Evolutionary conservation across 2,113 vertebrate species (phyloP).

Genomic region (Asarcornis scutulata): DNA sequence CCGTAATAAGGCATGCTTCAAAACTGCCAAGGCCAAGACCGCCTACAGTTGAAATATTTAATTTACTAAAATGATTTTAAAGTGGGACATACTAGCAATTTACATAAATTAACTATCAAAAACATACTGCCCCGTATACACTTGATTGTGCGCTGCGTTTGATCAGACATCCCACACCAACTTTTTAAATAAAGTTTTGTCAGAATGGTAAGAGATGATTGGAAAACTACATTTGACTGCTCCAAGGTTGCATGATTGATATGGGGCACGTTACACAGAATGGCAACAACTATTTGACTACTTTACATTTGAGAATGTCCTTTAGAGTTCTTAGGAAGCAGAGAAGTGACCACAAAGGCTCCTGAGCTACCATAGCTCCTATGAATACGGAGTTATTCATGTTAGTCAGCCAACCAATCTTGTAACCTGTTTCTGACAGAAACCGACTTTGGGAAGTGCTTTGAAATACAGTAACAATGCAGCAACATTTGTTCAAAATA

Average conservation of each 20-base stretch:
- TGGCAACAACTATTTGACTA: background rate
- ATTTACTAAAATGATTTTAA: background rate
- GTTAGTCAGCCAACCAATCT: background rate
- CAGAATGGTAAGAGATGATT: background rate
- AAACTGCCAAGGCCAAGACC: constrained; percentile 88
- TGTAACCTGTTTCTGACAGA: background rate
- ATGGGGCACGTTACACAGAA: background rate
- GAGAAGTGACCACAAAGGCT: background rate
- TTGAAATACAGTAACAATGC: background rate
- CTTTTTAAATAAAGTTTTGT: background rate
- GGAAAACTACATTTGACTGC: background rate
- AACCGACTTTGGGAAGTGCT: background rate
- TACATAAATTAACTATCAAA: background rate
- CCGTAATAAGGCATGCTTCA: constrained; percentile 88
- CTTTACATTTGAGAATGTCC: background rate
- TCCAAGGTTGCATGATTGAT: too few relatives aligned
- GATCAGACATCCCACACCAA: background rate
- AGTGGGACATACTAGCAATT: background rate
- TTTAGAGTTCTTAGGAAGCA: background rate
- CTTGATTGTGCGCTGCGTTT: rapidly evolving
- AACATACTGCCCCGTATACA: background rate
- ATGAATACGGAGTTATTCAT: background rate
- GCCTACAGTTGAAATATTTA: constrained; percentile 72
- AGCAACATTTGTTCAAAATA: background rate
- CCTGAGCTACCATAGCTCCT: background rate